These are phyloP conservation scores for Leptopterna dolabrata DNA, from an alignment of 2,888 invertebrate species.

Conservation along the genomic window DNA sequence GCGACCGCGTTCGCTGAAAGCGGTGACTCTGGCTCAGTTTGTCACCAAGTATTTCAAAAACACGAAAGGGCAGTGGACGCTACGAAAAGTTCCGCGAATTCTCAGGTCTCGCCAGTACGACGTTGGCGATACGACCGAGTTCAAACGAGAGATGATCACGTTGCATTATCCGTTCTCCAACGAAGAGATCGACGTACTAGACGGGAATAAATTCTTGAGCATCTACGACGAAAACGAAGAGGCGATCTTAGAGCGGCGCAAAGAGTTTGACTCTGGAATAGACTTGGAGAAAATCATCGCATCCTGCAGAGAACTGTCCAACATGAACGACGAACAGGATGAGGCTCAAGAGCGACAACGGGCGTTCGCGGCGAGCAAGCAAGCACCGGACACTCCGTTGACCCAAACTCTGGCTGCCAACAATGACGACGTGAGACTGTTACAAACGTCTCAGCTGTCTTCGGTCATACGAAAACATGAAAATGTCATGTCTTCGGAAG, in stretches of 20 bases:
- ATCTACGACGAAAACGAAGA: conserved; percentile 1
- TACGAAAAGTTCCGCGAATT: neutral
- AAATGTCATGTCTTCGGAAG: conserved; percentile 32
- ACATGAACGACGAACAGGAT: conserved; percentile 21
- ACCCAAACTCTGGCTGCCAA: conserved; percentile 12
- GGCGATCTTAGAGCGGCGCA: neutral
- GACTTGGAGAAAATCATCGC: neutral
- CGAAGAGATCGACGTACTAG: conserved; percentile 53
- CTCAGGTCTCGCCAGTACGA: conserved; percentile 13
- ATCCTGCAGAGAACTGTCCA: conserved; percentile 9
- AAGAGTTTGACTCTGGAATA: conserved; percentile 16
- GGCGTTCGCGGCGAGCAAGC: conserved; percentile 11
- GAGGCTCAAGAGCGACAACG: conserved; percentile 26
- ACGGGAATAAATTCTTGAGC: neutral
- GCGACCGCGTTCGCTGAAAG: neutral
- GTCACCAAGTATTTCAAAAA: conserved; percentile 3
- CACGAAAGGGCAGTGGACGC: conserved; percentile 1
- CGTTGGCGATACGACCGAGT: neutral
- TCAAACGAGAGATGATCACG: neutral
- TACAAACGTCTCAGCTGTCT: conserved; percentile 13
- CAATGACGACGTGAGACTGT: conserved; percentile 29
- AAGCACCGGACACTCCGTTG: neutral
- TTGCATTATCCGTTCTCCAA: neutral
- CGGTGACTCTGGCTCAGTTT: conserved; percentile 6
- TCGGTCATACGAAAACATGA: conserved; percentile 24